Evolutionary conservation across 2,113 vertebrate species (phyloP).

Genomic region (Megaceryle torquata): DNA sequence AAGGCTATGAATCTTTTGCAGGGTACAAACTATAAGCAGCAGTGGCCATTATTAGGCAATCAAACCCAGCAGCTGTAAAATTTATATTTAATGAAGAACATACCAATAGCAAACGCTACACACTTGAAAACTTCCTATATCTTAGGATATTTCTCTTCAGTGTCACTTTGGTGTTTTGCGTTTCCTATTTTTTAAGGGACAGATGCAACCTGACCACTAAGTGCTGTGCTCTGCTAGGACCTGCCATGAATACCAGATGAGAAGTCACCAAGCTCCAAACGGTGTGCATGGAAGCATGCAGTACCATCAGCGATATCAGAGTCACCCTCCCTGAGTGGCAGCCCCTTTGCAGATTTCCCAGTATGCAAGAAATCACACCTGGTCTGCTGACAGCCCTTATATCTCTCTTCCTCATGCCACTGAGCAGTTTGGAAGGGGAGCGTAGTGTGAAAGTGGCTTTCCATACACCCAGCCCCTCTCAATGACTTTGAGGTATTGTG

Average conservation of each 20-base stretch:
- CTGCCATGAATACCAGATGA: neutral
- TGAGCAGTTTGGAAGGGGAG: neutral
- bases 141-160: neutral
- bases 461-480: neutral
- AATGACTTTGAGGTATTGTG: constrained; percentile 18
- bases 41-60: neutral
- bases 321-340: neutral
- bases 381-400: neutral
- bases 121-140: neutral
- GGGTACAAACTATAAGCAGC: neutral
- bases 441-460: neutral
- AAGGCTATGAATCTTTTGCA: neutral
- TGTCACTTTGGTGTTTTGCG: neutral
- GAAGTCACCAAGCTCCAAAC: neutral
- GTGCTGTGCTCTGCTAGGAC: neutral
- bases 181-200: neutral
- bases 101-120: neutral
- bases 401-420: neutral
- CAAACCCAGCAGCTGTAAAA: neutral
- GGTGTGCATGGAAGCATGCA: accelerated
- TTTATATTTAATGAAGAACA: neutral
- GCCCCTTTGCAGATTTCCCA: neutral
- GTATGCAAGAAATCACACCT: neutral
- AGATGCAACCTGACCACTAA: neutral
- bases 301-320: neutral